Evolutionary conservation across 2,113 vertebrate genomes (phyloP), one percentile per base, ranked within the genome.

Genomic region (Marmota monax): DNA sequence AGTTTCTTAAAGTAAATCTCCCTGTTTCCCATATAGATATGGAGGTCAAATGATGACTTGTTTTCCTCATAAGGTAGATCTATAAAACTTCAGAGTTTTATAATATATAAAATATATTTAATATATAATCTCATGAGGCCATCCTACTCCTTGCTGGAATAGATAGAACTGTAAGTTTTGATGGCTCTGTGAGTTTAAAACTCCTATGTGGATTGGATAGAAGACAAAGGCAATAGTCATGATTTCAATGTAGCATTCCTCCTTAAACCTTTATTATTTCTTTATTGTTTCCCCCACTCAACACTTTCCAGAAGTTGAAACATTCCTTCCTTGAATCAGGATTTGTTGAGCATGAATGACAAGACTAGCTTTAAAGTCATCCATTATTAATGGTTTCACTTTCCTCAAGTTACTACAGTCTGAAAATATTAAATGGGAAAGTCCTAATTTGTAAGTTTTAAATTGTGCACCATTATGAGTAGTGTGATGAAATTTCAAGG

Each of bases 171-270:
- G 2, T 65, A 79, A 84, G 45, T 86, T 89, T 86, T 78, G 10
- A 79, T 42, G n/a, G 23, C n/a, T 53, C 76, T 32, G 23, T 69
- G 17, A 18, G 42, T 91, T 90, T 87, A 91, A 93, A 93, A 83
- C 23, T 78, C 72, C 42, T 48, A 17, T 22, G 88, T 87, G 65
- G 17, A 85, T 82, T 80, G 82, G 6, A 48, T 23, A 91, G 93
- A 87, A 87, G 11, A 23, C n/a, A 80, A 84, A 90, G 9, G 34
- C 7, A 77, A 79, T 34, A 77, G 9, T 25, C 5, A 39, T 56
- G 32, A 79, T 65, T 73, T 70, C 74, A 76, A 45, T 5, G 23
- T 6, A 42, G 34, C 8, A 45, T 69, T 83, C 9, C 27, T 84
- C 34, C 23, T 69, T 25, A 80, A 63, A 69, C 14, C 11, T 53